Conservation (phyloP, 2,113 vertebrate genomes). For the Peucedramus taeniatus region DNA sequence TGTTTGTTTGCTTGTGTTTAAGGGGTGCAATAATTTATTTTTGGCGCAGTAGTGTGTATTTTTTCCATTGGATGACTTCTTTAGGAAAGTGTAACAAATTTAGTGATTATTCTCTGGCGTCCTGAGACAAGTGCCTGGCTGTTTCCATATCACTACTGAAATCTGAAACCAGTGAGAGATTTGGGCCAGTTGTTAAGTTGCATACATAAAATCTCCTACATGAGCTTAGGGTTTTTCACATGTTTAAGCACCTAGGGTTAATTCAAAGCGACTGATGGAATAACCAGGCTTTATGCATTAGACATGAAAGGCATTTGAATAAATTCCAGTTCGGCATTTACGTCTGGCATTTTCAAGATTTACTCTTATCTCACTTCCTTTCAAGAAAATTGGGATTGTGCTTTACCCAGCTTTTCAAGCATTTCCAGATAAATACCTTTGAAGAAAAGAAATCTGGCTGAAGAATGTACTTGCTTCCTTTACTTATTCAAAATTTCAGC, state of each 20-base stretch:
- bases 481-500: constrained; percentile 5
- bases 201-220: constrained; percentile 4
- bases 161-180: constrained; percentile 75
- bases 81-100: constrained; percentile 67
- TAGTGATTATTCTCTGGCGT: constrained; percentile 77
- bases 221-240: constrained; percentile 4
- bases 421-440: constrained; percentile 43
- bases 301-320: constrained; percentile 60
- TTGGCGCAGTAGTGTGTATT: neutral
- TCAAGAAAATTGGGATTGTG: constrained; percentile 44
- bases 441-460: constrained; percentile 8
- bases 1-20: neutral
- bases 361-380: constrained; percentile 32
- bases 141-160: constrained; percentile 78
- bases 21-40: neutral
- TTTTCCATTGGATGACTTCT: neutral
- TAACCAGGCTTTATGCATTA: constrained; percentile 53
- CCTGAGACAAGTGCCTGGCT: constrained; percentile 76
- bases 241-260: constrained; percentile 15
- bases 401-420: constrained; percentile 38
- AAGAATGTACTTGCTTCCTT: constrained; percentile 9
- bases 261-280: constrained; percentile 52
- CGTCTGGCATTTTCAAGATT: constrained; percentile 47
- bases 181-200: constrained; percentile 34
- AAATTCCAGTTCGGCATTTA: constrained; percentile 39